Conservation (phyloP, 1,140 invertebrate species). For the Goniozus legneri region DNA sequence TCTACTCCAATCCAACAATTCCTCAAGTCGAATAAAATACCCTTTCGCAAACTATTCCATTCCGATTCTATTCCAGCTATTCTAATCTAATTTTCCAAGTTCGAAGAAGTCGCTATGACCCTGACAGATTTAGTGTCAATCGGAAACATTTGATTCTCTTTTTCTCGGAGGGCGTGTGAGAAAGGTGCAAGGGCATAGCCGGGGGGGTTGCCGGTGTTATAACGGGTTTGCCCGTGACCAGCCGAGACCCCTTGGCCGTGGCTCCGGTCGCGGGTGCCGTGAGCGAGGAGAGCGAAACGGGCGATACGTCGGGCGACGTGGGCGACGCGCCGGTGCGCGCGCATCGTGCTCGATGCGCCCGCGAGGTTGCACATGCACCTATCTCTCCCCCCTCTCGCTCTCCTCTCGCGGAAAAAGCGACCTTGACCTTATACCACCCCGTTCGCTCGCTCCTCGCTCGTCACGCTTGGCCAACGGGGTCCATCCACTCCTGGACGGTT, state of each 20-base stretch:
- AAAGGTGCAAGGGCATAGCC: neutral
- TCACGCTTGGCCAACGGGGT: conserved; percentile 21
- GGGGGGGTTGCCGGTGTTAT: conserved; percentile 7
- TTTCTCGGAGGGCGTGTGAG: neutral
- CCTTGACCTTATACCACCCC: conserved; percentile 31
- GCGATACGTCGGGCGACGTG: conserved; percentile 31
- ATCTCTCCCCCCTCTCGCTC: too few species aligned
- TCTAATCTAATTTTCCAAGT: too few species aligned
- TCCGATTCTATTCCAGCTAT: too few species aligned
- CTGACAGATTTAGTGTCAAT: neutral
- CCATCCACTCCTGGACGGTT: conserved; percentile 27
- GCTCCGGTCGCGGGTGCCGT: conserved; percentile 16
- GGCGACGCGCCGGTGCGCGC: conserved; percentile 40
- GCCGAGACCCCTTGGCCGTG: conserved; percentile 28
- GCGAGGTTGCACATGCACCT: conserved; percentile 20
- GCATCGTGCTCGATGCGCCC: conserved; percentile 40
- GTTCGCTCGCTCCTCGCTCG: conserved; percentile 9
- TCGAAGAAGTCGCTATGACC: too few species aligned
- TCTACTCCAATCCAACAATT: too few species aligned
- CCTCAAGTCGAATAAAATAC: too few species aligned
- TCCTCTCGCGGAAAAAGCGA: conserved; percentile 14
- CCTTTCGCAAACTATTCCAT: too few species aligned
- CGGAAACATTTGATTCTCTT: too few species aligned
- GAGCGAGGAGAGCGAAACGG: neutral
- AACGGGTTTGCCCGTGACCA: conserved; percentile 34